Evolutionary conservation across 2,888 invertebrate genomes (phyloP), one percentile per base, ranked within the genome.

Genomic region (Yponomeuta plumbellus): DNA sequence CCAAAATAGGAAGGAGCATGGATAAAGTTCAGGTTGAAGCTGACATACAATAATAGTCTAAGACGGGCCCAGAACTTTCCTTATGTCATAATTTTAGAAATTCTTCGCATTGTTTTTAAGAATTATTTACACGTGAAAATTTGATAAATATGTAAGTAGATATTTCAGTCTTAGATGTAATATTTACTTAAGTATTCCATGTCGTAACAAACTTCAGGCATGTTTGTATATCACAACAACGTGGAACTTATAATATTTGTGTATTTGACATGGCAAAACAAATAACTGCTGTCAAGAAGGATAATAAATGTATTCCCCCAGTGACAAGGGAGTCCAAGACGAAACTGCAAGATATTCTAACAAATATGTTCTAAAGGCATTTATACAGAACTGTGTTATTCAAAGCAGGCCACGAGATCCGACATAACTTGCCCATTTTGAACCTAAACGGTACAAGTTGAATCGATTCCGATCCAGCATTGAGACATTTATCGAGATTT

Each of bases 351-450:
- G 44, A 52, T 52, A 52, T 52, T 52, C 44, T 52, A 52, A 52
- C 44, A 5, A 52, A 52, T 52, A 52, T 52, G 44, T 52, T 52
- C 44, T 52, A 52, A 17, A 52, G 44, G 44, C 17, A 52, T 52
- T 52, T 80, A 78, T 80, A 80, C 75, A 75, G 76, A 76, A 80
- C 83, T 81, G 81, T 76, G 78, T 80, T 75, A 77, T 79, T 74
- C 69, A 68, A 73, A 75, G 74, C 73, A 73, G 72, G 70, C 70
- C 70, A 61, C 59, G 34, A 23, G 26, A 26, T 61, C 22, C 23
- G 34, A 34, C 34, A 63, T 63, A 63, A 63, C 63, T 63, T 63
- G 21, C 63, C 44, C 21, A 40, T 63, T 63, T 63, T 22, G 20
- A 63, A 22, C 63, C 11, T 65, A 65, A 65, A 56, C 56, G 13